Evolutionary conservation across 2,113 vertebrate genomes (phyloP).

Genomic region (Oreochromis niloticus): DNA sequence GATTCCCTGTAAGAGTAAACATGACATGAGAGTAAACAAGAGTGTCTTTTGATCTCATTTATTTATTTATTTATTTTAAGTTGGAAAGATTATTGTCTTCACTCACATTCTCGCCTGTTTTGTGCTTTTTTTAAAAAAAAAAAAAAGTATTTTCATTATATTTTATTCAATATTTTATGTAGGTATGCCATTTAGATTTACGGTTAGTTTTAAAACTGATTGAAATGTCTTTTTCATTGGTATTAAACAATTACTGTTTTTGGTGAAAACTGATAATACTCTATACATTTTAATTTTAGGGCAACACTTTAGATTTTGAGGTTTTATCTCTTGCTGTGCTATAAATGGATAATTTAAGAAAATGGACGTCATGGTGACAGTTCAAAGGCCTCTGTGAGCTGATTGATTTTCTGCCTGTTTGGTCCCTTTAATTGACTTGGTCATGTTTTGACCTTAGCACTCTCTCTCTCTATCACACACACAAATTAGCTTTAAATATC

Average conservation of each 20-base stretch:
- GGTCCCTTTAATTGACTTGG: constrained; percentile 48
- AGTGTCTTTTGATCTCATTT: constrained; percentile 1
- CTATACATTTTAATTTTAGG: neutral
- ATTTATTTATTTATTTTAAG: neutral
- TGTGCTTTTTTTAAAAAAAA: constrained; percentile 9
- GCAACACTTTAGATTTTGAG: neutral
- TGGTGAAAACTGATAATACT: neutral
- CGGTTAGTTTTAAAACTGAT: neutral
- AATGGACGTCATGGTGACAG: constrained; percentile 23
- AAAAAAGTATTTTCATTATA: neutral
- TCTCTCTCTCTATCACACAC: neutral
- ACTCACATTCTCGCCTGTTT: neutral
- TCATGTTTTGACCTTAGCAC: constrained; percentile 4
- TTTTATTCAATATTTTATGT: neutral
- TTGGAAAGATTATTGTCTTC: neutral
- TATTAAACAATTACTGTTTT: neutral
- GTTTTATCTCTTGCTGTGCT: neutral
- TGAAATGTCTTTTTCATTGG: constrained; percentile 12
- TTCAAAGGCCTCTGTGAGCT: constrained; percentile 36
- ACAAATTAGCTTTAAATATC: neutral
- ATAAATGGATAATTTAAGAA: neutral
- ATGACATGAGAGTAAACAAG: neutral
- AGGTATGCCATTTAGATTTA: neutral
- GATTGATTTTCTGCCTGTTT: constrained; percentile 60
- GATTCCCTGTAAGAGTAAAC: constrained; percentile 24